Percentiles rank a stretch among this genome's conserved stretches.
phyloP scores from a whole-genome alignment of 2,797 vertebrate species.

The Chrysocyon brachyurus region DNA sequence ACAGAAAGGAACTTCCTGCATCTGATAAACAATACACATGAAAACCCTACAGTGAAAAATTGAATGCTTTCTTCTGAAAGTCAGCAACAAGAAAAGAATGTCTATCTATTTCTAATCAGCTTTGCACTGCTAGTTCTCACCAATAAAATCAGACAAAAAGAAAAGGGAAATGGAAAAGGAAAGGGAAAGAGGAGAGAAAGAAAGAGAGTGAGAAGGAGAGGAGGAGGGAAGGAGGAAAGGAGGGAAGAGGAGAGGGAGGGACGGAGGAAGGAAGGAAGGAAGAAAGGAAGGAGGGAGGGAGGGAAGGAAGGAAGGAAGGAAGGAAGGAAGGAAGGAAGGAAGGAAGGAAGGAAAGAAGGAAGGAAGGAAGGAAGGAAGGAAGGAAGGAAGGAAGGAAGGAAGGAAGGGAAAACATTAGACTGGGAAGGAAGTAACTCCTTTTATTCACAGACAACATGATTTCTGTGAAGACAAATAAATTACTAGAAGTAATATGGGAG shows the following conservation, averaged over 20 bases:
- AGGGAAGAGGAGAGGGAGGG: too few species aligned
- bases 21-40: neutral
- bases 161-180: neutral
- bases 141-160: neutral
- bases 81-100: constrained; percentile 10
- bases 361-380: too few species aligned
- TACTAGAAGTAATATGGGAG: neutral
- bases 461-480: neutral
- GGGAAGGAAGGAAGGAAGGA: neutral
- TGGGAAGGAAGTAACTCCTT: neutral
- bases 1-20: neutral
- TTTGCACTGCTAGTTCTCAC: neutral
- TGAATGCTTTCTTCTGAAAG: neutral
- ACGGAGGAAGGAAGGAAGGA: too few species aligned
- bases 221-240: neutral
- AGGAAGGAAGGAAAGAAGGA: too few species aligned
- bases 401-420: neutral
- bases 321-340: neutral
- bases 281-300: too few species aligned
- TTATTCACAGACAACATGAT: neutral
- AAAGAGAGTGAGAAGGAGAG: neutral
- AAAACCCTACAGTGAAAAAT: neutral
- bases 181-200: neutral
- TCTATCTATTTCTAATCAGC: neutral
- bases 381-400: too few species aligned